Percentiles rank a stretch among this genome's conserved stretches.
Conservation (phyloP, 1,140 invertebrate genomes). For the Dryas iulia region DNA sequence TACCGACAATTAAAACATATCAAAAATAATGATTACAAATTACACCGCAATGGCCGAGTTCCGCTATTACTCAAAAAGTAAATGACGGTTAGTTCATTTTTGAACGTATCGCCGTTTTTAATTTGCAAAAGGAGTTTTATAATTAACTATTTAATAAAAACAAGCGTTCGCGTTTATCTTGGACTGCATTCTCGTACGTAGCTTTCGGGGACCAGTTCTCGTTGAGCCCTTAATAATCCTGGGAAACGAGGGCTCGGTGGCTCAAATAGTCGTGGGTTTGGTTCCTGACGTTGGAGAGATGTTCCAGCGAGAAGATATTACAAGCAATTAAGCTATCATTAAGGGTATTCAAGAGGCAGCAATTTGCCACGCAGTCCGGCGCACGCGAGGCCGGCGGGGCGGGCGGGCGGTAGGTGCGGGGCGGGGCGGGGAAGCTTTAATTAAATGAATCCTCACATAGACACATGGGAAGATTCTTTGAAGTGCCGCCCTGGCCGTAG, state of each 20-base stretch:
- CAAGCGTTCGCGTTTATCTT: conserved; percentile 20
- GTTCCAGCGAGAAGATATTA: conserved; percentile 18
- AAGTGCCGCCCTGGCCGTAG: conserved; percentile 29
- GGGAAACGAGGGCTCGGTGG: neutral
- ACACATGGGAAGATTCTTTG: conserved; percentile 29
- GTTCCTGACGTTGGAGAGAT: conserved; percentile 11
- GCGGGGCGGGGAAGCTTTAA: neutral
- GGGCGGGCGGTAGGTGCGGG: neutral
- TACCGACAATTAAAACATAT: conserved; percentile 14
- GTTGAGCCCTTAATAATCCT: neutral
- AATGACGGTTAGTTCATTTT: conserved; percentile 15
- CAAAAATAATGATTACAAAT: conserved; percentile 22
- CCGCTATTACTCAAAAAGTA: conserved; percentile 25
- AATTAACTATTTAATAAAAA: conserved; percentile 34
- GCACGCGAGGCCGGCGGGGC: conserved; percentile 12
- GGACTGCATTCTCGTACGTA: conserved; percentile 23
- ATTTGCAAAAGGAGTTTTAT: conserved; percentile 28
- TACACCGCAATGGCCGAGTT: conserved; percentile 15
- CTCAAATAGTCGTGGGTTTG: conserved; percentile 2
- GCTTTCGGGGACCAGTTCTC: conserved; percentile 8
- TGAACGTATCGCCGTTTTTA: conserved; percentile 20
- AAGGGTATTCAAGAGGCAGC: conserved; percentile 27
- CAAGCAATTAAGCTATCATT: conserved; percentile 40
- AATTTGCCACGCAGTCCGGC: conserved; percentile 34
- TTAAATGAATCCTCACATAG: conserved; percentile 32